phyloP scores from a whole-genome alignment of 2,113 vertebrate species.

The Psittacula cyanocephala region DNA sequence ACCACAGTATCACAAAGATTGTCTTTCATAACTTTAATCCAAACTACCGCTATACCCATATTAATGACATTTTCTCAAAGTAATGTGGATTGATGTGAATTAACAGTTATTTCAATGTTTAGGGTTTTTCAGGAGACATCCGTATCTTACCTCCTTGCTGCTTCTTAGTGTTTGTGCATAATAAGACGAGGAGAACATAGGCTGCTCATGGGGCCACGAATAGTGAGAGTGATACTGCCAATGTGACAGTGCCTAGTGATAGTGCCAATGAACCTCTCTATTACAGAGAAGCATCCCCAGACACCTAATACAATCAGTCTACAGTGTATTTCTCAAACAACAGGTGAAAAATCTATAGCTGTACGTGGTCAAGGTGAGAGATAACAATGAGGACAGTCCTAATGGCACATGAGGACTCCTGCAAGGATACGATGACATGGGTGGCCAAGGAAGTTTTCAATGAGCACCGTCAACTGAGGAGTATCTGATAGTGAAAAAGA shows the following conservation, averaged over 20 bases:
- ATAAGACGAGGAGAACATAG: neutral
- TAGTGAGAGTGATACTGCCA: neutral
- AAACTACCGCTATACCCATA: neutral
- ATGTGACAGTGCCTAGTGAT: neutral
- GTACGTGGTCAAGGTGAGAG: neutral
- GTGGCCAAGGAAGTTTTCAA: neutral
- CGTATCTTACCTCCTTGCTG: neutral
- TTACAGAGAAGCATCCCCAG: neutral
- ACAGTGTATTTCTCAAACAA: neutral
- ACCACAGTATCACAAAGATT: neutral
- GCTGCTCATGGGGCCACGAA: neutral
- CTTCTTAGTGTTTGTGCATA: neutral
- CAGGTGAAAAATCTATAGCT: neutral
- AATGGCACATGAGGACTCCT: neutral
- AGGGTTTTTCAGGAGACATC: neutral
- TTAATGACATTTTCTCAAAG: neutral
- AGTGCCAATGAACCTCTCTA: neutral
- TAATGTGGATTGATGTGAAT: neutral
- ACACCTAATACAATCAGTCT: neutral
- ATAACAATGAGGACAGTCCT: neutral
- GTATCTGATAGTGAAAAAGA: neutral
- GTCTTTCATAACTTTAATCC: neutral
- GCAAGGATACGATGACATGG: neutral
- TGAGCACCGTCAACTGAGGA: neutral
- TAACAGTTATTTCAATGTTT: neutral